Conservation (phyloP, 2,888 invertebrate genomes). For the Cephalotes varians region DNA sequence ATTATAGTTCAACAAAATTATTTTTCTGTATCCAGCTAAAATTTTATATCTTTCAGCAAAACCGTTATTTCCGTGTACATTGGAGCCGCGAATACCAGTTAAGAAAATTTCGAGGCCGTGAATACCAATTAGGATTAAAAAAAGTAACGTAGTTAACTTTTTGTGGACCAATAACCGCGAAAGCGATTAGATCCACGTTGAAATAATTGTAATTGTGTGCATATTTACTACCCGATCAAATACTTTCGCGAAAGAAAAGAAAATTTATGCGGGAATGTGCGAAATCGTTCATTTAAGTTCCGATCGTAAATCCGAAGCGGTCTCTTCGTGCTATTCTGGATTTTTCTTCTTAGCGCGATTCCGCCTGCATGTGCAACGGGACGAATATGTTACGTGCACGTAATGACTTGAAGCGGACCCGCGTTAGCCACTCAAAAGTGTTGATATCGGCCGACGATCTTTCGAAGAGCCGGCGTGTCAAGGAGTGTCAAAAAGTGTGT, state of each 20-base stretch:
- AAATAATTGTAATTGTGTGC: slow-evolving; percentile 13
- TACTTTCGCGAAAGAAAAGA: not conserved
- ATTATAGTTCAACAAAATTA: too few species aligned
- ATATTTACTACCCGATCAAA: not conserved
- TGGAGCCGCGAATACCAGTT: too few species aligned
- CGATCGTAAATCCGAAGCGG: slow-evolving; percentile 24
- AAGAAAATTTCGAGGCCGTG: too few species aligned
- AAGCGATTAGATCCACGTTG: not conserved
- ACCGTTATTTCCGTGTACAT: too few species aligned
- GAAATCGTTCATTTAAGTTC: slow-evolving; percentile 34
- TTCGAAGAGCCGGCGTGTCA: slow-evolving; percentile 66
- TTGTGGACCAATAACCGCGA: not conserved
- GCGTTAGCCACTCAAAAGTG: slow-evolving; percentile 61
- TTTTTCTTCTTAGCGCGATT: slow-evolving; percentile 37
- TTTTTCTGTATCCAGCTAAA: too few species aligned
- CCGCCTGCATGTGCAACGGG: slow-evolving; percentile 46
- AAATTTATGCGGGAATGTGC: slow-evolving; percentile 24
- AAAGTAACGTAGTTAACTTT: not conserved
- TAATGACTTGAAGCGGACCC: slow-evolving; percentile 64
- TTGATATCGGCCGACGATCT: slow-evolving; percentile 72
- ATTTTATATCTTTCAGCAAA: too few species aligned
- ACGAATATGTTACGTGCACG: slow-evolving; percentile 67
- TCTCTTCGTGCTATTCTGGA: slow-evolving; percentile 7
- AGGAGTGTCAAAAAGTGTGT: slow-evolving; percentile 72
- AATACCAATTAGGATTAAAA: too few species aligned